A percentile compares a stretch with the other conserved stretches of the same genome.
Conservation (phyloP, 2,113 vertebrate species). For the Cyphomyrus plagiostoma region DNA sequence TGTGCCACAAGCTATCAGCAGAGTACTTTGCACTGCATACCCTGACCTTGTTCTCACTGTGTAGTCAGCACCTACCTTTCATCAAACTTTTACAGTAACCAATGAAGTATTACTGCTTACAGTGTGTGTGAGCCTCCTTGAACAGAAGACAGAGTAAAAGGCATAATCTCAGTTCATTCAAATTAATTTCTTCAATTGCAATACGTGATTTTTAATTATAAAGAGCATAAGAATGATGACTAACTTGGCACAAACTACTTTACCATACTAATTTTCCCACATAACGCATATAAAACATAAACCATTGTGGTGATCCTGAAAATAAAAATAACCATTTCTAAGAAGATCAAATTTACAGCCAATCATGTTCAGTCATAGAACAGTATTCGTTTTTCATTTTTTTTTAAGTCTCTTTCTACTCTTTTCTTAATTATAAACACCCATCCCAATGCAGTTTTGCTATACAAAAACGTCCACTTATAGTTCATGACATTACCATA, state of each 20-base stretch:
- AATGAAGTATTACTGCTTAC: not conserved
- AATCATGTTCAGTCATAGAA: not conserved
- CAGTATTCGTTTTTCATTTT: not conserved
- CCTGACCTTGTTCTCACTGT: not conserved
- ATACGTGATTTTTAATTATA: not conserved
- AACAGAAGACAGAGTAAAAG: not conserved
- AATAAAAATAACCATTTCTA: not conserved
- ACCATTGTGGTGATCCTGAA: not conserved
- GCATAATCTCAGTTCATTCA: not conserved
- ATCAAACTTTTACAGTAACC: not conserved
- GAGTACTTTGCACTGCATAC: not conserved
- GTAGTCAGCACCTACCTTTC: not conserved
- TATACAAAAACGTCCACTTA: not conserved
- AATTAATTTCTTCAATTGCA: not conserved
- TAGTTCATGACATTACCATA: not conserved
- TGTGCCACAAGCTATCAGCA: not conserved
- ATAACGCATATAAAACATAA: not conserved
- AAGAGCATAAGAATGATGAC: not conserved
- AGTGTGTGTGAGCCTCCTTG: not conserved
- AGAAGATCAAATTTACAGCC: not conserved
- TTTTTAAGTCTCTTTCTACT: not conserved
- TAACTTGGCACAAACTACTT: not conserved
- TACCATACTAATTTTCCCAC: not conserved
- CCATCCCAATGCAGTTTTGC: not conserved
- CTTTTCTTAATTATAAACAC: not conserved